Base-by-base conservation (phyloP, 2,113 vertebrate genomes). In the Cranoglanis bouderius region DNA sequence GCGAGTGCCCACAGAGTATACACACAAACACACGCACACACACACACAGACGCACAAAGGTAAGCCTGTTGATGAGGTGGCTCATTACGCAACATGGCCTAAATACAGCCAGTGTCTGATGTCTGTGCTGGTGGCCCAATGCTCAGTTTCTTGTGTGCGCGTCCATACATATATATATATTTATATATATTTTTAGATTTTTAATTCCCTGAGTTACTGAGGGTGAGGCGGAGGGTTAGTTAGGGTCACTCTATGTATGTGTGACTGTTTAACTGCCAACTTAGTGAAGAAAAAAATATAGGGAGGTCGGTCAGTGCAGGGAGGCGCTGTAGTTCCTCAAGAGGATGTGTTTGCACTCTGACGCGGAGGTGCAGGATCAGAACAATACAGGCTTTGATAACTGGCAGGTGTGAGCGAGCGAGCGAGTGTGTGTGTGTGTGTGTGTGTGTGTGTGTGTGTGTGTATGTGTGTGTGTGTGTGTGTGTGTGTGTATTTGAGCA, bases 331-430 rank as follows among this genome's bases (percentile, higher is more conserved):
- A 55, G 63, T 63, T 82, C 85, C 75, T 89, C 53, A 19, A 53
- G 55, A 83, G 81, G 81, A 78, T 89, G 82, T 89, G 84, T 88
- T 90, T 82, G 78, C 82, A 87, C 85, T 85, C 35, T 80, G 29
- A 87, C 65, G 70, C 57, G 10, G 78, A 86, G 57, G 87, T 86
- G 78, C 55, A 53, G 77, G 67, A 88, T n/a, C 57, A 61, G 85
- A 90, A 86, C 89, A 90, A 91, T 85, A 63, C 49, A 67, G 21
- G 85, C 85, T 90, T 88, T 90, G 84, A 86, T 82, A 75, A 77
- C 88, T 43, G 72, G 51, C 61, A 86, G 70, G 70, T 89, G 40
- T 85, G 70, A 74, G n/a, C 65, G 84, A 75, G 19, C 87, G 88
- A 78, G 51, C 78, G 40, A 4, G 40, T 29, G 53, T n/a, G 46